A percentile compares a stretch with the other conserved stretches of the same genome.
Conservation (phyloP, 2,797 vertebrate genomes). For the Arrhamphus sclerolepis region DNA sequence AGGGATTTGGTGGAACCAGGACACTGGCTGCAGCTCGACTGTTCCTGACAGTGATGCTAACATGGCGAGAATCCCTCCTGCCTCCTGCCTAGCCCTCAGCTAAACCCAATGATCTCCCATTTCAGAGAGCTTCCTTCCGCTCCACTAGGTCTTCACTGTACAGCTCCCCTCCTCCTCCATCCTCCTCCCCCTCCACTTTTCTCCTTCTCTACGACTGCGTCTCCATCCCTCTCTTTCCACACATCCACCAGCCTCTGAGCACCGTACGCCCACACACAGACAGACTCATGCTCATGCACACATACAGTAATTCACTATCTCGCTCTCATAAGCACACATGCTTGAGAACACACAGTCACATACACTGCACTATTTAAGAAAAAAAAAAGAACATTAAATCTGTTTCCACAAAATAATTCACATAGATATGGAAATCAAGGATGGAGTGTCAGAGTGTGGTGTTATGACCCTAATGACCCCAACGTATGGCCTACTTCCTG, state of each 20-base stretch:
- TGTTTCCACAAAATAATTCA: conserved; percentile 32
- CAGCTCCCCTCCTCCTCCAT: conserved; percentile 63
- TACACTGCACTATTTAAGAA: conserved; percentile 43
- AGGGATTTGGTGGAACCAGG: conserved; percentile 51
- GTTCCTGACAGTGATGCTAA: conserved; percentile 79
- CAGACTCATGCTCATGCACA: conserved; percentile 60
- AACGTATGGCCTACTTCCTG: conserved; percentile 17
- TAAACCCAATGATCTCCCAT: conserved; percentile 79
- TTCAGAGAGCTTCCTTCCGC: conserved; percentile 81
- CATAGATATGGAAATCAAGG: conserved; percentile 37
- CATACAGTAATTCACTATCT: conserved; percentile 62
- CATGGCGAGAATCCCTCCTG: conserved; percentile 79
- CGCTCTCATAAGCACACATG: conserved; percentile 16
- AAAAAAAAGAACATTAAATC: conserved; percentile 43
- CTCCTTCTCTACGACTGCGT: conserved; percentile 52
- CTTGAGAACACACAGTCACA: conserved; percentile 5
- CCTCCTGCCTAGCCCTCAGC: conserved; percentile 75
- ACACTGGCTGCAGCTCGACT: conserved; percentile 62
- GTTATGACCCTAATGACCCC: conserved; percentile 48
- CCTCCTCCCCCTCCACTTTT: conserved; percentile 60
- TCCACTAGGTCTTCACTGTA: conserved; percentile 76
- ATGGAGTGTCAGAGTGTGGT: conserved; percentile 39
- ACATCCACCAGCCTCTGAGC: conserved; percentile 72
- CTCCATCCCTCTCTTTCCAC: conserved; percentile 70
- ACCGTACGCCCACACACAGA: conserved; percentile 73